Percentiles rank a stretch among this genome's conserved stretches.
Conservation (phyloP, 2,797 vertebrate genomes). For the Danionella dracula region DNA sequence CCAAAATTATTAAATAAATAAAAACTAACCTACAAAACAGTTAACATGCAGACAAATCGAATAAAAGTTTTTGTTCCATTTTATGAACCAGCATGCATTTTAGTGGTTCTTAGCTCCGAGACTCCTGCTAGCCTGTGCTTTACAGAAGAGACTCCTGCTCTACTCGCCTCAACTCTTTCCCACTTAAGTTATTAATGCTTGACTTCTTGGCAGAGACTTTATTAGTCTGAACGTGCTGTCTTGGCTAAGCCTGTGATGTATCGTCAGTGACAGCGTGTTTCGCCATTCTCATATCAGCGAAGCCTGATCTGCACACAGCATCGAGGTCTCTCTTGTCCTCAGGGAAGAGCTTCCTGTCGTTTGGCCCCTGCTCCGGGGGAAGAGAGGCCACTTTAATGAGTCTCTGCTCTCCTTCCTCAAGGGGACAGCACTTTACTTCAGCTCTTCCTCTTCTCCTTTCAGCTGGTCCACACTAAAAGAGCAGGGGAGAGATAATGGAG, state of each 20-base stretch:
- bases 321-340: slow-evolving; percentile 28
- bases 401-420: slow-evolving; percentile 18
- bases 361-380: slow-evolving; percentile 21
- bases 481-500: slow-evolving; percentile 12
- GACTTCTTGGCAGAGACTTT: slow-evolving; percentile 22
- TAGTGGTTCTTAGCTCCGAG: too few species aligned
- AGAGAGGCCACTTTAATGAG: slow-evolving; percentile 34
- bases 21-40: too few species aligned
- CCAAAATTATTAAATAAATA: too few species aligned
- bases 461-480: slow-evolving; percentile 10
- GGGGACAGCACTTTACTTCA: slow-evolving; percentile 34
- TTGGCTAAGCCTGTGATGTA: slow-evolving; percentile 11
- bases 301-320: slow-evolving; percentile 23
- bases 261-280: slow-evolving; percentile 29
- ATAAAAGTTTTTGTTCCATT: too few species aligned
- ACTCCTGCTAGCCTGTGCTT: not conserved
- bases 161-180: not conserved
- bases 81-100: too few species aligned
- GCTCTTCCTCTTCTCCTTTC: slow-evolving; percentile 3
- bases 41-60: too few species aligned
- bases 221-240: slow-evolving; percentile 31
- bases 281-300: slow-evolving; percentile 6
- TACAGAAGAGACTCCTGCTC: not conserved
- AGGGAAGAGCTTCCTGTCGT: slow-evolving; percentile 12
- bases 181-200: slow-evolving; percentile 20